Evolutionary conservation across 2,113 vertebrate species (phyloP).

Genomic region (Cololabis saira): DNA sequence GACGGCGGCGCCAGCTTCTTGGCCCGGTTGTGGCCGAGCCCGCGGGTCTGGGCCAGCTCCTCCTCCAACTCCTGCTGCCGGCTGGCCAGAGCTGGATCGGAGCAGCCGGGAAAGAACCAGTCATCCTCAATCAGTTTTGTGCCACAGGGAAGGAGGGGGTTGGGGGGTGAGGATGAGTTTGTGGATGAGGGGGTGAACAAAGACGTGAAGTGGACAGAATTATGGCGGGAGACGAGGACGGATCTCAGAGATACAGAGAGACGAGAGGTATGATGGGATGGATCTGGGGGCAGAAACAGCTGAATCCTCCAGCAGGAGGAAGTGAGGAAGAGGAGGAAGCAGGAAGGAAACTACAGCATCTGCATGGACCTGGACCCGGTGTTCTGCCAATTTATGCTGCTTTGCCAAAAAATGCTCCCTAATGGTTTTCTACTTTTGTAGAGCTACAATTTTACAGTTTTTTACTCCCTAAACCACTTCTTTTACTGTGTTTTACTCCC

Average conservation of each 20-base stretch:
- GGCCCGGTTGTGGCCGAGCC: conserved; percentile 74
- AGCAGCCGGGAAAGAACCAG: conserved; percentile 99
- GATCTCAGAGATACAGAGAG: conserved; percentile 10
- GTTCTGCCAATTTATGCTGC: too few relatives aligned
- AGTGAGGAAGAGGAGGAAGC: too few relatives aligned
- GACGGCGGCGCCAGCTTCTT: conserved; percentile 78
- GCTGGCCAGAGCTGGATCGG: conserved; percentile 93
- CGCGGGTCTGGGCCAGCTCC: conserved; percentile 87
- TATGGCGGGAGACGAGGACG: neutral
- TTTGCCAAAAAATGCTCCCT: too few relatives aligned
- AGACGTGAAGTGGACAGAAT: conserved; percentile 18
- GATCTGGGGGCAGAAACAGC: conserved; percentile 13
- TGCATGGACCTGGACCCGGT: too few relatives aligned
- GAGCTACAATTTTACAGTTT: too few relatives aligned
- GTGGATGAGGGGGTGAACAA: conserved; percentile 54
- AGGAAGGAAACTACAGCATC: too few relatives aligned
- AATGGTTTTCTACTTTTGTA: too few relatives aligned
- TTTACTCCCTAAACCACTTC: too few relatives aligned
- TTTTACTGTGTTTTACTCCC: too few relatives aligned
- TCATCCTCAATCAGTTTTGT: conserved; percentile 99
- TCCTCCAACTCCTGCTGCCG: conserved; percentile 96
- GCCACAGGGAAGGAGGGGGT: conserved; percentile 87
- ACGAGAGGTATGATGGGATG: conserved; percentile 19
- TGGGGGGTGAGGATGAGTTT: conserved; percentile 36
- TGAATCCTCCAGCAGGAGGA: too few relatives aligned